Base-by-base conservation (phyloP, 2,113 vertebrate species). In the Carassius carassius region DNA sequence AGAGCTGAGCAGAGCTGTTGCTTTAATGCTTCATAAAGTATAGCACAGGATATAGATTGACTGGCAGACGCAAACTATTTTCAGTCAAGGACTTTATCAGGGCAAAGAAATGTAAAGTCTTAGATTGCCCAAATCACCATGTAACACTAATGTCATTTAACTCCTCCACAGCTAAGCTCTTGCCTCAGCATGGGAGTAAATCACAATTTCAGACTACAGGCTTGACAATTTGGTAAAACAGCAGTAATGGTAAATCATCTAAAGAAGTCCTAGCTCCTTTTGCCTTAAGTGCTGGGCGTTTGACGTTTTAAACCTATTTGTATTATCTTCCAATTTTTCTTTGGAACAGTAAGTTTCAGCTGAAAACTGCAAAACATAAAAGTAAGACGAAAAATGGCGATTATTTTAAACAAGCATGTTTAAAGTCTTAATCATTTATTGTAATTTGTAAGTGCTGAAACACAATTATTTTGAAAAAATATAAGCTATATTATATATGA, bases 141-240 rank as follows among this genome's bases (percentile, higher is more conserved):
- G 72, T 25, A 25, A 19, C 3, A 29, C 49, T 5, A 19, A 44
- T 29, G 74, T 10, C 7, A 32, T 76, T 76, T n/a, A 14, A 74
- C 44, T 74, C 41, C 47, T 29, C 14, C 1, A 25, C 13, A 76
- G 2, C 47, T 10, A 4, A 76, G 47, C 47, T 76, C 25, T 19
- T 11, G 6, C 8, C 74, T 54, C 72, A 74, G 72, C 72, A 74
- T 23, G 47, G 47, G 14, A 54, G 74, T 32, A 76, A 76, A 76
- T 76, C 16, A 4, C 44, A 75, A 49, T 75, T 49, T 75, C 11
- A 51, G 44, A 75, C 44, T 25, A 17, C n/a, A 51, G 72, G 72
- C 72, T 51, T 49, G 41, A 75, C 13, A 17, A 51, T 75, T 75
- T 51, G 32, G 73, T 51, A 47, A 9, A 13, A 29, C 47, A 76